These are phyloP conservation scores for Drosophila merina DNA, from an alignment of 2,888 invertebrate species.

Conservation along the genomic window DNA sequence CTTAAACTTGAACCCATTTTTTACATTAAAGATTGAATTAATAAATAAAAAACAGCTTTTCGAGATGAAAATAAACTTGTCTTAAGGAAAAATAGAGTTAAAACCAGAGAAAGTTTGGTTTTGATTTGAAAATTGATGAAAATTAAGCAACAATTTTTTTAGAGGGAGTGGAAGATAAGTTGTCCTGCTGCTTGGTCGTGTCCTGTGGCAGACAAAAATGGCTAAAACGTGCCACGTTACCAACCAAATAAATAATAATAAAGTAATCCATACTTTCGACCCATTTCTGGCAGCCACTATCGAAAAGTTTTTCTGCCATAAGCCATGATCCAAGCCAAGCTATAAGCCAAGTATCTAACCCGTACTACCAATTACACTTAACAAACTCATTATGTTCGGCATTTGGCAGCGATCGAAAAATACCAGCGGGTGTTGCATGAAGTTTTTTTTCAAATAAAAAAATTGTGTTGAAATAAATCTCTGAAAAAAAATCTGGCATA, in stretches of 20 bases:
- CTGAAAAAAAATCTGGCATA: constrained; percentile 10
- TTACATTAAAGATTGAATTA: neutral
- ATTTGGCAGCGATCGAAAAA: constrained; percentile 41
- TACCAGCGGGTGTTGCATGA: constrained; percentile 52
- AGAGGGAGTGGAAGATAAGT: neutral
- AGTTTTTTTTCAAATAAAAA: constrained; percentile 40
- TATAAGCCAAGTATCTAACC: constrained; percentile 25
- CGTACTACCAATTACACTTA: constrained; percentile 67
- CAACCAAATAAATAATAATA: constrained; percentile 64
- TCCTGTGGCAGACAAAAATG: constrained; percentile 45
- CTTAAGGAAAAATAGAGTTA: neutral
- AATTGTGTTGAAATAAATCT: constrained; percentile 15
- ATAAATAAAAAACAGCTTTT: neutral
- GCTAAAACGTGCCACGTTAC: constrained; percentile 22
- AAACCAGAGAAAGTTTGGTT: neutral
- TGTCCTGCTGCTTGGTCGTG: constrained; percentile 7
- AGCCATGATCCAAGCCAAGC: neutral
- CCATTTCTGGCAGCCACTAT: constrained; percentile 58
- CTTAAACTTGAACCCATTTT: constrained; percentile 21
- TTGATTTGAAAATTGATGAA: neutral
- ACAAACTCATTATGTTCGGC: constrained; percentile 75
- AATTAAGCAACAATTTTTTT: neutral
- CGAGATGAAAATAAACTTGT: constrained; percentile 1
- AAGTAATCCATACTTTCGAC: constrained; percentile 68
- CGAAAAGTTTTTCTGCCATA: neutral